Evolutionary conservation across 2,888 invertebrate species (phyloP).

Genomic region (Catotricha subobsoleta): DNA sequence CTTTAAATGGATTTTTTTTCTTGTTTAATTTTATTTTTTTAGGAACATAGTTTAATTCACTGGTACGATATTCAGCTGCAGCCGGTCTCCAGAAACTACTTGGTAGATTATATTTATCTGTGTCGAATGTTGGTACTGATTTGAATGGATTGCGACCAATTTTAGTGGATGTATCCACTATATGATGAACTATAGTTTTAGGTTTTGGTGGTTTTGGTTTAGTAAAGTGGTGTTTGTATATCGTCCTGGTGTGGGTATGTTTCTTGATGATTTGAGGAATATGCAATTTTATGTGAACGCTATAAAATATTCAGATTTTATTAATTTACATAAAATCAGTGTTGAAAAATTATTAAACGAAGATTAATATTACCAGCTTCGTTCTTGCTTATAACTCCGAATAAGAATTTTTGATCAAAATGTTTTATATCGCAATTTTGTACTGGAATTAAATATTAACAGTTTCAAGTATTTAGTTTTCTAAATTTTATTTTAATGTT

Average conservation of each 20-base stretch:
- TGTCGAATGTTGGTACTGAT: background rate
- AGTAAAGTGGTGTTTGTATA: slow-evolving; percentile 7
- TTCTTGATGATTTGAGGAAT: slow-evolving; percentile 6
- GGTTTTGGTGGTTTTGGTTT: slow-evolving; percentile 4
- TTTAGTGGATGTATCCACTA: too few relatives aligned
- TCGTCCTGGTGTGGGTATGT: slow-evolving; percentile 6
- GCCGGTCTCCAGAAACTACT: slow-evolving; percentile 1
- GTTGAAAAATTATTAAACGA: too few relatives aligned
- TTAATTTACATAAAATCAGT: too few relatives aligned
- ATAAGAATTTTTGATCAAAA: too few relatives aligned
- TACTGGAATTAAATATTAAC: too few relatives aligned
- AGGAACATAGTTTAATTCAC: slow-evolving; percentile 1
- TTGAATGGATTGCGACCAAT: background rate
- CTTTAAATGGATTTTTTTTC: slow-evolving; percentile 1
- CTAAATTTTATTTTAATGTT: too few relatives aligned
- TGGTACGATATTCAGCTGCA: background rate
- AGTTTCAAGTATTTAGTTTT: too few relatives aligned
- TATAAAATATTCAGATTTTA: too few relatives aligned
- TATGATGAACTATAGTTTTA: too few relatives aligned
- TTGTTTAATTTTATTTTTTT: slow-evolving; percentile 1
- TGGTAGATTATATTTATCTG: background rate
- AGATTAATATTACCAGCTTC: too few relatives aligned
- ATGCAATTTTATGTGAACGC: slow-evolving; percentile 6
- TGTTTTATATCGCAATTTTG: too few relatives aligned
- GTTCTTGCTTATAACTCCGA: too few relatives aligned